Conservation (phyloP, 1,140 invertebrate species). For the Zaprionus kolodkinae region DNA sequence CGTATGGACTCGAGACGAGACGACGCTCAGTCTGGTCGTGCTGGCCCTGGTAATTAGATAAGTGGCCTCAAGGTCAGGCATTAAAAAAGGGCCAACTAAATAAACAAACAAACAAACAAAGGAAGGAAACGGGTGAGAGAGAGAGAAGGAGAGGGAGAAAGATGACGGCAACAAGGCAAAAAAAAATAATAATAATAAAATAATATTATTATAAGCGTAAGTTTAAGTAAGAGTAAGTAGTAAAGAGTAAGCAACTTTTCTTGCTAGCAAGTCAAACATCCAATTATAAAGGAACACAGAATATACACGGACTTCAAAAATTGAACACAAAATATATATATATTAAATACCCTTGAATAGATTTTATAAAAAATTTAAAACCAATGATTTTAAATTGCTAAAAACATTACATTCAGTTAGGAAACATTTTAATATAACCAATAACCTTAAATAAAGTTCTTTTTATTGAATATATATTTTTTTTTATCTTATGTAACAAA, state of each 20-base stretch:
- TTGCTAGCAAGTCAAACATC: conserved; percentile 80
- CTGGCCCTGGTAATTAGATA: conserved; percentile 73
- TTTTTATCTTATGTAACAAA: no score
- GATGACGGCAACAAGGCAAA: conserved; percentile 43
- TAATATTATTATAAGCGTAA: conserved; percentile 45
- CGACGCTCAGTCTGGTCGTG: conserved; percentile 59
- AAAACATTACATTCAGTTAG: no score
- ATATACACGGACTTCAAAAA: conserved; percentile 73
- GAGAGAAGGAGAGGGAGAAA: conserved; percentile 24
- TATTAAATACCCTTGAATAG: conserved; percentile 21
- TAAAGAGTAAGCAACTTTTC: conserved; percentile 54
- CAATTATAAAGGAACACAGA: conserved; percentile 74
- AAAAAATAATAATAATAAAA: conserved; percentile 53
- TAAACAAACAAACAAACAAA: conserved; percentile 50
- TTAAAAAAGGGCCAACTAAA: conserved; percentile 66
- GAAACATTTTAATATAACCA: no score
- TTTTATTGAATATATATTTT: no score
- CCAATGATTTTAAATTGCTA: no score
- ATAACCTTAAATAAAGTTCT: no score
- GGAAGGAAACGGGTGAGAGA: conserved; percentile 39
- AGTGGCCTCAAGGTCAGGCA: conserved; percentile 77
- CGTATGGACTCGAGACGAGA: conserved; percentile 17
- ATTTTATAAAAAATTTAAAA: no score
- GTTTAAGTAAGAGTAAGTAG: conserved; percentile 36
- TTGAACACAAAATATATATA: conserved; percentile 55